These are phyloP conservation scores for Catocala fraxini DNA, from an alignment of 2,888 invertebrate genomes.

Conservation along the genomic window DNA sequence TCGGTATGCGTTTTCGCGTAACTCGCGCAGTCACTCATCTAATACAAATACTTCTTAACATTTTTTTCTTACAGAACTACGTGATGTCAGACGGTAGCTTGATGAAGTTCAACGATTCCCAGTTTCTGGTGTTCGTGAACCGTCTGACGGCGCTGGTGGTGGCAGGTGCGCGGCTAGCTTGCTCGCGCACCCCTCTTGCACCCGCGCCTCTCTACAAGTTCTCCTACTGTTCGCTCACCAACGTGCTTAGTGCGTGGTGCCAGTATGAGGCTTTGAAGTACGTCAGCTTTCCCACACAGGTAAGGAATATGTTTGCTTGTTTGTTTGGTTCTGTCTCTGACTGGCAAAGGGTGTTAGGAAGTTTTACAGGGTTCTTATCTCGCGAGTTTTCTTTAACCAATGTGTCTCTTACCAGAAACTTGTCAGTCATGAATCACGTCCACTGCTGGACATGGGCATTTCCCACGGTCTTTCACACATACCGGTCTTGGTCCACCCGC, in stretches of 20 bases:
- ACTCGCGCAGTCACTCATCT: no score
- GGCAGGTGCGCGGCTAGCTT: conserved; percentile 85
- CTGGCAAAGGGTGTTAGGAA: no score
- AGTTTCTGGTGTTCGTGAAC: conserved; percentile 98
- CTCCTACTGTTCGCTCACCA: conserved; percentile 98
- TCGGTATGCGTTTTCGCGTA: no score
- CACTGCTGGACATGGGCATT: no score
- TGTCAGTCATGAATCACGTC: no score
- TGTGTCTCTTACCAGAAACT: no score
- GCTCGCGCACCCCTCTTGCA: conserved; percentile 89
- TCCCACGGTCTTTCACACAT: no score
- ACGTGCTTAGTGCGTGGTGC: conserved; percentile 99
- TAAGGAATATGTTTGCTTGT: conserved; percentile 56
- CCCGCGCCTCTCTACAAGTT: conserved; percentile 97
- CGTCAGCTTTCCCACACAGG: conserved; percentile 99
- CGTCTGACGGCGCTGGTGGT: conserved; percentile 93
- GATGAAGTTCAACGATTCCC: conserved; percentile 95
- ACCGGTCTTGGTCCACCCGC: no score
- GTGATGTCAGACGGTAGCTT: conserved; percentile 88
- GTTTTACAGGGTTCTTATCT: no score
- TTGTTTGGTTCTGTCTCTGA: no score
- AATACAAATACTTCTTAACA: no score
- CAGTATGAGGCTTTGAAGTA: conserved; percentile 99
- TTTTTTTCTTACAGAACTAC: conserved; percentile 87
- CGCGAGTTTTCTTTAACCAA: no score